Evolutionary conservation across 2,888 invertebrate species (phyloP), one percentile per base, ranked within the genome.

Genomic region (Eupsilia transversa): DNA sequence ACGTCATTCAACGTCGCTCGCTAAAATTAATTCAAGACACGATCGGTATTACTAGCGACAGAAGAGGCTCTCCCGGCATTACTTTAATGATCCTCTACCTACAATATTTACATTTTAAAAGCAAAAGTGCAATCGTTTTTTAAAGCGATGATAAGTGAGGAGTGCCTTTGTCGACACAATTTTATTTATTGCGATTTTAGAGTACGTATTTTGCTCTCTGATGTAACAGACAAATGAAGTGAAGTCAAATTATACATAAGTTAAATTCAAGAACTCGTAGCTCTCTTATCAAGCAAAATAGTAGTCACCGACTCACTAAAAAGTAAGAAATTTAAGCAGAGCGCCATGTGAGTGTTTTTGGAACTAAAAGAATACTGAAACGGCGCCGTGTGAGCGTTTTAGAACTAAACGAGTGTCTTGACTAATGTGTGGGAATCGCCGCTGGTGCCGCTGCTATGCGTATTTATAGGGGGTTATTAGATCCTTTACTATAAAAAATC

Each of bases 11-110:
- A 76, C 71, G 33, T 74, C 63, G 54, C 57, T 69, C 73, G 76
- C 64, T 69, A 43, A 84, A 86, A 91, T 90, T 90, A 89, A 91
- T 91, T 90, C 91, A 81, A 84, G 85, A 87, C 91, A 91, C 90
- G 91, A 86, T 83, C 86, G 83, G 87, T 88, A 88, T 89, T 86
- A 90, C 87, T 73, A 77, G 70, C 79, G 83, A 77, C 85, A 85
- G 85, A 87, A 86, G 84, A 87, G 82, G 89, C 86, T 88, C 85
- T 86, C 79, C 85, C 81, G 83, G 83, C 80, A 87, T 86, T 86
- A 87, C 76, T 82, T 75, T 85, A 85, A 78, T 77, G 75, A 83
- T 76, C 72, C 59, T 35, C 38, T 72, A 66, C 56, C 38, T 72
- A 66, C 56, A 71, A 72, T 82, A 78, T 78, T 86, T 84, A 80